Evolutionary conservation across 2,888 invertebrate genomes (phyloP).

Genomic region (Sarcophaga carnaria): DNA sequence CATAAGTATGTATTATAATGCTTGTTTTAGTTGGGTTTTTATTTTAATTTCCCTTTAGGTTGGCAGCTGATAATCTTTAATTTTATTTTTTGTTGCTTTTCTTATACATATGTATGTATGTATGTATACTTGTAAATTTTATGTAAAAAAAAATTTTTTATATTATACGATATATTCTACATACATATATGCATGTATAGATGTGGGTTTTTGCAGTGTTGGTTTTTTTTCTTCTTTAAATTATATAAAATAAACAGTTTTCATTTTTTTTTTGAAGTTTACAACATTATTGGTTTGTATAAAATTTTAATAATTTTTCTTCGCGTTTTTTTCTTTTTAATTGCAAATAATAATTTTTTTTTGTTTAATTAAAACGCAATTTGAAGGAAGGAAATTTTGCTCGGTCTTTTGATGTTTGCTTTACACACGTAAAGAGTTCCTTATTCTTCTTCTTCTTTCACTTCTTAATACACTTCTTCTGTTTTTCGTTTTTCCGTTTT

Average conservation of each 20-base stretch:
- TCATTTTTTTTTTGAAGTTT: neutral
- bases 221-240: neutral
- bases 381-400: constrained; percentile 1
- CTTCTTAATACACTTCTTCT: constrained; percentile 7
- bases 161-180: neutral
- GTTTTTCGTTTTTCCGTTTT: constrained; percentile 2
- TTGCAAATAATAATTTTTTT: constrained; percentile 5
- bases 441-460: constrained; percentile 5
- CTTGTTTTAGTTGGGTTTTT: constrained; percentile 24
- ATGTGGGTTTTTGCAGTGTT: constrained; percentile 3
- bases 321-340: neutral
- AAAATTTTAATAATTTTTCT: neutral
- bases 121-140: constrained; percentile 5
- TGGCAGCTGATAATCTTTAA: constrained; percentile 65
- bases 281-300: neutral
- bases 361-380: constrained; percentile 55
- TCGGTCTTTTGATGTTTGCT: neutral
- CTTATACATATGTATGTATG: too few relatives aligned
- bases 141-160: neutral
- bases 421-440: neutral
- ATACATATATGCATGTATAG: neutral
- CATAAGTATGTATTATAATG: neutral
- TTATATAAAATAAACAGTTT: constrained; percentile 15
- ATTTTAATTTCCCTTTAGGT: constrained; percentile 39
- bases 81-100: constrained; percentile 21